Evolutionary conservation across 1,140 invertebrate genomes (phyloP).

Genomic region (Zaprionus camerounensis): DNA sequence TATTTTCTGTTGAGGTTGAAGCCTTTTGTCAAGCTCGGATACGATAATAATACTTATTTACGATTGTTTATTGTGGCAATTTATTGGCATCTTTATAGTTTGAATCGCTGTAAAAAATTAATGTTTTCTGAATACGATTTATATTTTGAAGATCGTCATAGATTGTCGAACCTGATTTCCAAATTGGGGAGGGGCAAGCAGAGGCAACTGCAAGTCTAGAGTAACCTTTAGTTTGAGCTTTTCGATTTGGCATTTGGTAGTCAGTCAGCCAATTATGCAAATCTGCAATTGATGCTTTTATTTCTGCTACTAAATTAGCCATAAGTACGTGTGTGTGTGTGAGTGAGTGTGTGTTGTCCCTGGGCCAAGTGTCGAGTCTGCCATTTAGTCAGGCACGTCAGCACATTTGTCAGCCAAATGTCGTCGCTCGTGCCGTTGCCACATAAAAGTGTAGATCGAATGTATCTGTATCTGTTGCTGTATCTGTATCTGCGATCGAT

Average conservation of each 20-base stretch:
- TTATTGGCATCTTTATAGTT: constrained; percentile 39
- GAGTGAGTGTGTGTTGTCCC: constrained; percentile 14
- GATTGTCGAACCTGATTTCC: constrained; percentile 32
- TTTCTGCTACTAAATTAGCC: constrained; percentile 8
- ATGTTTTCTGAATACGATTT: constrained; percentile 33
- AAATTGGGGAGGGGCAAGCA: neutral
- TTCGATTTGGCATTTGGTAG: constrained; percentile 56
- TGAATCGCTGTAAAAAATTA: constrained; percentile 31
- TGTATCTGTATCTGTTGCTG: constrained; percentile 22
- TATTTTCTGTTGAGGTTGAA: neutral
- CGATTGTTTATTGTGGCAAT: constrained; percentile 32
- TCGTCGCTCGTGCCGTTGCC: constrained; percentile 60
- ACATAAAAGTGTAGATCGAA: constrained; percentile 44
- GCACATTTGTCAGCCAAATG: constrained; percentile 61
- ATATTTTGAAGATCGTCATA: constrained; percentile 10
- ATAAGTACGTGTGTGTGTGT: neutral
- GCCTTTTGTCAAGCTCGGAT: neutral
- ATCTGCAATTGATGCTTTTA: constrained; percentile 33
- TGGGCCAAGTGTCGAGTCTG: constrained; percentile 47
- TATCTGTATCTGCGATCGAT: neutral
- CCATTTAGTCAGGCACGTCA: constrained; percentile 40
- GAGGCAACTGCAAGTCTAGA: constrained; percentile 20
- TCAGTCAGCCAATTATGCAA: constrained; percentile 65
- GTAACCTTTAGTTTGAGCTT: constrained; percentile 53
- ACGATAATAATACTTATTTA: constrained; percentile 33